A percentile compares a stretch with the other conserved stretches of the same genome.
Evolutionary conservation across 2,888 invertebrate genomes (phyloP).

Genomic region (Escarpia spicata): DNA sequence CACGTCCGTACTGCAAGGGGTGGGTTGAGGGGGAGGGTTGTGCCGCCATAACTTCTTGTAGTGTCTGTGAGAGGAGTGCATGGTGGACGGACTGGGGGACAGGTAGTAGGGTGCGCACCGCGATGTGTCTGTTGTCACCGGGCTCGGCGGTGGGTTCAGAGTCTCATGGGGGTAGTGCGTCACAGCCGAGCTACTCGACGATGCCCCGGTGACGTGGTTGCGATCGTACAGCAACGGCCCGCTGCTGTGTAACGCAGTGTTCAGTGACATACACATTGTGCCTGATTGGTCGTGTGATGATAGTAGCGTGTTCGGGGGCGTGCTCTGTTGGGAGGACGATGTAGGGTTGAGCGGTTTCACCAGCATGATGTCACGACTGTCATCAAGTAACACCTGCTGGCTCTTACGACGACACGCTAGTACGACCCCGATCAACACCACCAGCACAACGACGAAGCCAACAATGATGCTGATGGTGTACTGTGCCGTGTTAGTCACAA

Average conservation of each 20-base stretch:
- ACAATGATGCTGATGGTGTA: constrained; percentile 66
- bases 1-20: constrained; percentile 93
- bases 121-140: constrained; percentile 72
- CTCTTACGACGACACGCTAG: constrained; percentile 57
- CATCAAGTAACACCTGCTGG: constrained; percentile 46
- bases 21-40: constrained; percentile 84
- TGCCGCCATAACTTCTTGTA: constrained; percentile 65
- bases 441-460: constrained; percentile 68
- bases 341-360: constrained; percentile 54
- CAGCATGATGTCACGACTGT: constrained; percentile 49
- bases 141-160: constrained; percentile 90
- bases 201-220: constrained; percentile 77
- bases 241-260: neutral
- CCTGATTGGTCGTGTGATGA: constrained; percentile 49
- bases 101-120: constrained; percentile 43
- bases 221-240: constrained; percentile 65
- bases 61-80: constrained; percentile 74
- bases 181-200: constrained; percentile 76
- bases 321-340: constrained; percentile 33
- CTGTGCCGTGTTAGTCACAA: constrained; percentile 45
- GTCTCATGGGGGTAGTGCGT: constrained; percentile 77
- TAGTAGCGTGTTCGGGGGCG: constrained; percentile 49
- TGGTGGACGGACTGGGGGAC: constrained; percentile 53
- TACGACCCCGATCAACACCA: constrained; percentile 62
- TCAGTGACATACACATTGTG: constrained; percentile 38